Evolutionary conservation across 92 coral and sea anemone species (phyloP), one percentile per base, ranked within the genome.

Genomic region (Palythoa heliodiscus): DNA sequence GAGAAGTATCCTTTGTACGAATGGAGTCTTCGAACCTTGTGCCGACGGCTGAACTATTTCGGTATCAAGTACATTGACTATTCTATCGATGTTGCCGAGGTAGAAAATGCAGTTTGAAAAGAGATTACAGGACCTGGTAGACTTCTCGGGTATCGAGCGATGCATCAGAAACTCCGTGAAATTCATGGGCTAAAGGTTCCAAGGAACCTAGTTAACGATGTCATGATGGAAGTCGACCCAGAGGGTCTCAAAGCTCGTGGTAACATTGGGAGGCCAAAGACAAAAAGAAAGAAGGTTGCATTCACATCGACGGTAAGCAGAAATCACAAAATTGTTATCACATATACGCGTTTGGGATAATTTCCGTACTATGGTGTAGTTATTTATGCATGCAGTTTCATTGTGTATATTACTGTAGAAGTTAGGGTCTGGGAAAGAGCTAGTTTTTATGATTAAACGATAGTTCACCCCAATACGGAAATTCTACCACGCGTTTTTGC

Each of bases 61-160:
- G 78, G 57, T 37, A 71, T 83, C 70, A 73, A 83, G 69, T 83
- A 83, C 70, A 83, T 72, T 14, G 87, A 71, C 38, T 40, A 83
- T 48, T 20, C 52, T 23, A 60, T 72, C 71, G 79, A 71, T 7
- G 20, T 83, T 17, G 87, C 58, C 37, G 79, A 73, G 39, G 80
- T 83, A 60, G 69, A 83, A 75, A 50, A 83, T 70, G 69, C 55
- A 39, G 80, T 83, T 40, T 11, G 69, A 43, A 57, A 83, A 52
- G 63, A 72, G 71, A 57, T 52, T 52, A 38, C 38, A 40, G 87
- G 80, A 60, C 68, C 68, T 60, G 68, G 68, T 60, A 60, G 68
- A 60, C 68, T 60, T 60, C 68, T 60, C 6, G 68, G 68, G 68
- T 60, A 60, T 60, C 68, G 68, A 60, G 68, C 24, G 22, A 60